Evolutionary conservation across 2,113 vertebrate genomes (phyloP).

Genomic region (Tretioscincus oriximinensis): DNA sequence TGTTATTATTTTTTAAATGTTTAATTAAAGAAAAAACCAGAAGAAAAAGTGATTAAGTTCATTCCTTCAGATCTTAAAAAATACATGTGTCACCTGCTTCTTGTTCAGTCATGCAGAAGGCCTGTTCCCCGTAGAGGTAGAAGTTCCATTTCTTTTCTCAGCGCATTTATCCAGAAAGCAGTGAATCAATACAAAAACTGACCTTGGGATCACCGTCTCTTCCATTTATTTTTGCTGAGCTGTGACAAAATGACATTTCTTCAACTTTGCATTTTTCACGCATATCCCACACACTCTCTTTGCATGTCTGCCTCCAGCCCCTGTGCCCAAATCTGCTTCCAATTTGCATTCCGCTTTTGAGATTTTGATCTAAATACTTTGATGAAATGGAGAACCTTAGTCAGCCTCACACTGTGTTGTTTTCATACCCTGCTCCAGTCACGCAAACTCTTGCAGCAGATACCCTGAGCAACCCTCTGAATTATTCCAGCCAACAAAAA

Average conservation of each 20-base stretch:
- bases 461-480: background rate
- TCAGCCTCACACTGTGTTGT: slow-evolving; percentile 38
- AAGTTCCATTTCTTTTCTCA: background rate
- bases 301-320: slow-evolving; percentile 37
- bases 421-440: slow-evolving; percentile 46
- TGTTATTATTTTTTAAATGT: no score
- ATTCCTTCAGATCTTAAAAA: no score
- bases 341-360: slow-evolving; percentile 68
- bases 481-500: background rate
- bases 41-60: no score
- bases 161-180: background rate
- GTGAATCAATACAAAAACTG: background rate
- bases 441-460: slow-evolving; percentile 43
- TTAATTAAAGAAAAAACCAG: no score
- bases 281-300: background rate
- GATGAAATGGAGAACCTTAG: slow-evolving; percentile 62
- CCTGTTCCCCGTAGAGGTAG: background rate
- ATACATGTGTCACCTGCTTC: no score
- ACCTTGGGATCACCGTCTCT: background rate
- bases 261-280: background rate
- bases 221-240: background rate
- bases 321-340: slow-evolving; percentile 61
- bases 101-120: background rate
- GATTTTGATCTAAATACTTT: slow-evolving; percentile 67
- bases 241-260: slow-evolving; percentile 2